Percentiles rank a stretch among this genome's conserved stretches.
Evolutionary conservation across 2,113 vertebrate genomes (phyloP).

Genomic region (Penelope pileata): DNA sequence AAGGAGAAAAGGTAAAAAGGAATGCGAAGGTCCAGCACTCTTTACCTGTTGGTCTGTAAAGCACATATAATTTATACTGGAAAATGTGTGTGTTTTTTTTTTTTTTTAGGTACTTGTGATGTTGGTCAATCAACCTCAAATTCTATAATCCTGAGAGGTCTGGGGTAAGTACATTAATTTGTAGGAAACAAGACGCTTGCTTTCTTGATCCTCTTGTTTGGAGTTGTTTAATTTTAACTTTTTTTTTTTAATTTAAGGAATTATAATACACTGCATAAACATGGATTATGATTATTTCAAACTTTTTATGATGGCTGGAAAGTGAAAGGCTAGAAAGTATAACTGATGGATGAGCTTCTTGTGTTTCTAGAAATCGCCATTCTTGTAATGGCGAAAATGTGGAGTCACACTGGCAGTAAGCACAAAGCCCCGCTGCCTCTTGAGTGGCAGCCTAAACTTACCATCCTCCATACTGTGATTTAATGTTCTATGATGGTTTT

Average conservation of each 20-base stretch:
- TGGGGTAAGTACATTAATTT: constrained; percentile 79
- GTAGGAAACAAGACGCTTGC: too few relatives aligned
- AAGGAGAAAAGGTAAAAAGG: background rate
- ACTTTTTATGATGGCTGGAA: background rate
- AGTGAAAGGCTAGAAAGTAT: background rate
- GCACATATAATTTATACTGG: background rate
- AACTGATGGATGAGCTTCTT: background rate
- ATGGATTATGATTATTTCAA: background rate
- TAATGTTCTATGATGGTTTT: background rate
- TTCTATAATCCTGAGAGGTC: constrained; percentile 81
- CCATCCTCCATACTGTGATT: background rate
- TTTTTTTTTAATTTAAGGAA: background rate
- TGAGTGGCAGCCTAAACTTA: background rate
- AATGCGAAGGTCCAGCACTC: background rate
- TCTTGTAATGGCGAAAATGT: background rate
- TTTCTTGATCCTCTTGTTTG: too few relatives aligned
- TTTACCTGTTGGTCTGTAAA: background rate
- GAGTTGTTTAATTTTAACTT: background rate
- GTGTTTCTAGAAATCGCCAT: background rate
- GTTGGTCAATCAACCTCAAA: constrained; percentile 77
- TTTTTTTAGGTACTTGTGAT: constrained; percentile 79
- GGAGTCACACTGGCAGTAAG: background rate
- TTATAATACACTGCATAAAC: background rate
- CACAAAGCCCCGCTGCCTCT: background rate
- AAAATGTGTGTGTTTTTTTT: background rate